A percentile compares a stretch with the other conserved stretches of the same genome.
These are phyloP conservation scores for Prinia subflava DNA, from an alignment of 2,113 vertebrate species.

Conservation along the genomic window DNA sequence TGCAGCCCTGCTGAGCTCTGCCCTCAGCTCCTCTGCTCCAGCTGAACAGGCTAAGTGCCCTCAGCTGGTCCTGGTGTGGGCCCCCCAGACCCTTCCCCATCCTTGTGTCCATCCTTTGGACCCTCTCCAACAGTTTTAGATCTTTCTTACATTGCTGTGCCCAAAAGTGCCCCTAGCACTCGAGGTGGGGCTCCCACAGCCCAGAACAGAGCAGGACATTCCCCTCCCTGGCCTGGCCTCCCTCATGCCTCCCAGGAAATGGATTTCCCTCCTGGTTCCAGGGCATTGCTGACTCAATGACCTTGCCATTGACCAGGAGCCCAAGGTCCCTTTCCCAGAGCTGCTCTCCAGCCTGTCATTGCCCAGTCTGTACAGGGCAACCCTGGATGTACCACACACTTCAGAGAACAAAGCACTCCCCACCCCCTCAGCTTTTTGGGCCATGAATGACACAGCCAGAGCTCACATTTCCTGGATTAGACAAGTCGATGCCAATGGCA, in stretches of 20 bases:
- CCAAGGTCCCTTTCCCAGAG: background rate
- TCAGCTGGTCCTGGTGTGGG: background rate
- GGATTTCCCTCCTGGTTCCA: background rate
- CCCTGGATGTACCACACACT: background rate
- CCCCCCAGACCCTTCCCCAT: background rate
- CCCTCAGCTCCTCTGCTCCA: background rate
- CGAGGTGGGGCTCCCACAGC: rapidly evolving
- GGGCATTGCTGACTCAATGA: background rate
- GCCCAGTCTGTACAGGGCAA: background rate
- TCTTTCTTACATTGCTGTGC: background rate
- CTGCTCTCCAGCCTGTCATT: background rate
- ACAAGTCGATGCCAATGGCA: background rate
- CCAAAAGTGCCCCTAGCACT: background rate
- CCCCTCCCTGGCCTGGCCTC: background rate
- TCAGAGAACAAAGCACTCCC: background rate
- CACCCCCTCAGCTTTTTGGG: background rate
- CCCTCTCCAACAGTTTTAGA: background rate
- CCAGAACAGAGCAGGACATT: background rate
- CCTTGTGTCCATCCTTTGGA: background rate
- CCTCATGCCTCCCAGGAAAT: background rate
- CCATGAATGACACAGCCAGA: background rate
- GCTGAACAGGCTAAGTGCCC: background rate
- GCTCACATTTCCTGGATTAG: background rate
- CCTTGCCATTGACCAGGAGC: background rate
- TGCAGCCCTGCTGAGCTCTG: background rate